Base-by-base conservation (phyloP, 2,888 invertebrate genomes). In the Tuberolachnus salignus region DNA sequence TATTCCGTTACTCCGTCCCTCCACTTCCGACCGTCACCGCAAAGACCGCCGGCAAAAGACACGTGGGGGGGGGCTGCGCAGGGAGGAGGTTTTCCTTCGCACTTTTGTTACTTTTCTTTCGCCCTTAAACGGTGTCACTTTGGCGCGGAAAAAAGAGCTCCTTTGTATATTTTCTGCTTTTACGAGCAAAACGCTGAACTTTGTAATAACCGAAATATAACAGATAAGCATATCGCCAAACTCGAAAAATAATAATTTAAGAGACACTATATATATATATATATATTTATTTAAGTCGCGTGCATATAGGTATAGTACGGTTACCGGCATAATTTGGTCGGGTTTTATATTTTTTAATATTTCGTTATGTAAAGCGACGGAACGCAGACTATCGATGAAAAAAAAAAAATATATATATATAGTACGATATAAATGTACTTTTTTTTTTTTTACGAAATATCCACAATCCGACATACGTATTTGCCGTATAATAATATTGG, bases 41-140 rank as follows among this genome's bases (percentile, higher is more conserved):
- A 16, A 61, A 3, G 34, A 64, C 64, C 19, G 64, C 14, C 34
- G 51, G 4, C 23, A 1, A 1, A 59, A 46, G 16, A 21, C 26
- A 23, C 44, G 51, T 51, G n/a, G 19, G 26, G n/a, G 59, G 46
- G 53, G n/a, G 3, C 8, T 26, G 26, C 6, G 72, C 9, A 19
- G 23, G 44, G 34, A 13, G 61, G 26, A 34, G 21, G 46, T 19
- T 63, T n/a, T 59, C 26, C 46, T 67, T 49, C 44, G 53, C 78
- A 69, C 78, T 78, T 67, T 78, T 69, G 78, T 67, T 78, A 78
- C 69, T 78, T 78, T 78, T 78, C 78, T 78, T 78, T 69, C 78
- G 51, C 78, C 64, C 78, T 78, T 78, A 69, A 78, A 78, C 78
- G 78, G 78, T 69, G 78, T 78, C 78, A 69, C 69, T 78, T 78